Base-by-base conservation (phyloP, 2,797 vertebrate species). In the Salarias fasciatus region DNA sequence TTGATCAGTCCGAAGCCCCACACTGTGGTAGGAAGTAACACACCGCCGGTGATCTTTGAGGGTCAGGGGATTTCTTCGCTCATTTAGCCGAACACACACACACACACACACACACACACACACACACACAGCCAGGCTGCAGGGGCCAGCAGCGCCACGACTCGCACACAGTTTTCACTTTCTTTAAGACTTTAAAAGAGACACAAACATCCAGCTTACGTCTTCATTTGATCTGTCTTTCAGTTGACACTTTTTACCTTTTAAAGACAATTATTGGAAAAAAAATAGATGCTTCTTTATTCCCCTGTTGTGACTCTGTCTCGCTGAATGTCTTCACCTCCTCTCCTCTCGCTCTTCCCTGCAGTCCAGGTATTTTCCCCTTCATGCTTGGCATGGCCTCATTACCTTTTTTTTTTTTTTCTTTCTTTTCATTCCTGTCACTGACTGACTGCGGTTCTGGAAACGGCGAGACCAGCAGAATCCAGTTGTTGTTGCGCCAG, bases 11-110 rank as follows among this genome's bases (percentile, higher is more conserved):
- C 9, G 40, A 11, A 69, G 70, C 72, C 66, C 59, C 75, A 71
- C 80, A 69, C 66, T 15, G 64, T 58, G 60, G 62, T 80, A 86
- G 88, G 88, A 90, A 88, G 85, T 88, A 83, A 86, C 86, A 84
- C 77, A 45, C 80, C 1, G 35, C 46, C 38, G 38, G 79, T 82
- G 85, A 86, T 80, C 84, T 87, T 75, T 80, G 29, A 72, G 71
- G 64, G 72, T 82, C 74, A 75, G 59, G 58, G 71, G 40, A 80
- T 75, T 58, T 62, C 55, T 69, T 40, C 63, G 38, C 73, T 84
- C 10, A 6, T 87, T 81, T 68, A 60, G n/a, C 64, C 3, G 3
- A 10, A 8, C 59, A 53, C n/a, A n/a, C n/a, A n/a, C n/a, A n/a
- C n/a, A n/a, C n/a, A n/a, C n/a, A n/a, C n/a, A n/a, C n/a, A n/a